Percentiles rank a stretch among this genome's conserved stretches.
phyloP scores from a whole-genome alignment of 2,113 vertebrate genomes.

The Sander lucioperca region DNA sequence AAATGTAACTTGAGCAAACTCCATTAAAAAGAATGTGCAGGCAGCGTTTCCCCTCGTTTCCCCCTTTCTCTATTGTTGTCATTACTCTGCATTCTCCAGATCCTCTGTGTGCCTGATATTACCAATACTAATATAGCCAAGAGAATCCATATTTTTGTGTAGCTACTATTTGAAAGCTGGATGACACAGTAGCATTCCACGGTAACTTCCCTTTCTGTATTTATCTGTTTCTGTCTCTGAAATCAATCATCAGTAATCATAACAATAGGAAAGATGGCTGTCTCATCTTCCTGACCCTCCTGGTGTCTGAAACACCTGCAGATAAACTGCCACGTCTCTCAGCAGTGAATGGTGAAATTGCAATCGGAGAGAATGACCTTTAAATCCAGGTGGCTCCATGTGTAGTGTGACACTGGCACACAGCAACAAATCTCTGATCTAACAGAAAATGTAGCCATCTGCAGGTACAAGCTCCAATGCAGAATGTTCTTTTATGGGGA shows the following conservation, averaged over 20 bases:
- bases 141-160: constrained; percentile 54
- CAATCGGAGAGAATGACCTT: constrained; percentile 55
- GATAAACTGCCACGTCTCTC: constrained; percentile 29
- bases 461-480: constrained; percentile 15
- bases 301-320: constrained; percentile 19
- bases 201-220: constrained; percentile 19
- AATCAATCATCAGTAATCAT: constrained; percentile 48
- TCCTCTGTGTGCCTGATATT: constrained; percentile 62
- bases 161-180: constrained; percentile 59
- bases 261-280: constrained; percentile 23
- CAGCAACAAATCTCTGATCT: constrained; percentile 35
- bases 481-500: neutral
- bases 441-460: constrained; percentile 8
- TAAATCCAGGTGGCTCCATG: constrained; percentile 45
- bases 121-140: constrained; percentile 68
- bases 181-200: constrained; percentile 11
- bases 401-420: constrained; percentile 41
- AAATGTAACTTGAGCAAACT: constrained; percentile 72
- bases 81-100: constrained; percentile 68
- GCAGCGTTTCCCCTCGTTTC: constrained; percentile 18
- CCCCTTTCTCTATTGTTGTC: constrained; percentile 60
- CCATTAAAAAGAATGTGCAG: constrained; percentile 71
- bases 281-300: constrained; percentile 11
- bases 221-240: constrained; percentile 43
- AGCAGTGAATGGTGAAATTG: constrained; percentile 18